Base-by-base conservation (phyloP, 2,888 invertebrate species). In the Smittia aterrima region DNA sequence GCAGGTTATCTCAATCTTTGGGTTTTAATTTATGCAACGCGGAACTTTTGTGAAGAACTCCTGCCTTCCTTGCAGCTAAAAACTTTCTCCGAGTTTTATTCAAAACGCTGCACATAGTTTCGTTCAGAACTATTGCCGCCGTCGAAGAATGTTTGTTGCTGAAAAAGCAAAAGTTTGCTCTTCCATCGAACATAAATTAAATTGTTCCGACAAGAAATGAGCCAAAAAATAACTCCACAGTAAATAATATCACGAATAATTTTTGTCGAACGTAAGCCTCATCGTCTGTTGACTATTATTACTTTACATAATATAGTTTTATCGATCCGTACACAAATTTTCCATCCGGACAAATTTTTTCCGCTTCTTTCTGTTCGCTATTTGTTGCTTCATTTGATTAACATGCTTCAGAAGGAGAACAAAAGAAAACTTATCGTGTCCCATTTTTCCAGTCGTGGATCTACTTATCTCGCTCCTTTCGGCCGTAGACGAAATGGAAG, bases 351-450 rank as follows among this genome's bases (percentile, higher is more conserved):
- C 32, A 9, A 32, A 32, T 32, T 32, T 32, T 32, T 32, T 32
- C 32, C 32, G 32, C 32, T 13, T 47, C 47, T 47, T 47, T 47
- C 47, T 13, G 13, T 47, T 6, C 47, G 47, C 47, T 47, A 47
- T 47, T 47, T 47, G 47, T 47, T 47, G 47, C 47, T 47, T 47
- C 47, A 47, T 13, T 47, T 47, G 47, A 47, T 47, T 47, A 47
- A 47, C 47, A 47, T 47, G 47, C 47, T 47, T n/a, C 47, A 47
- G 38, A 7, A 38, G 6, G 38, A 47, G 47, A 47, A 47, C 47
- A 47, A 47, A 47, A 47, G 47, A 47, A 13, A 47, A 47, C 13
- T 47, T 47, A n/a, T 16, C 47, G 47, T 47, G 47, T 16, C 16
- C 47, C 16, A 47, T 13, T 47, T 47, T 47, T 47, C 16, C 47